These are phyloP conservation scores for Cataglyphis hispanica DNA, from an alignment of 1,140 invertebrate species.

Conservation along the genomic window DNA sequence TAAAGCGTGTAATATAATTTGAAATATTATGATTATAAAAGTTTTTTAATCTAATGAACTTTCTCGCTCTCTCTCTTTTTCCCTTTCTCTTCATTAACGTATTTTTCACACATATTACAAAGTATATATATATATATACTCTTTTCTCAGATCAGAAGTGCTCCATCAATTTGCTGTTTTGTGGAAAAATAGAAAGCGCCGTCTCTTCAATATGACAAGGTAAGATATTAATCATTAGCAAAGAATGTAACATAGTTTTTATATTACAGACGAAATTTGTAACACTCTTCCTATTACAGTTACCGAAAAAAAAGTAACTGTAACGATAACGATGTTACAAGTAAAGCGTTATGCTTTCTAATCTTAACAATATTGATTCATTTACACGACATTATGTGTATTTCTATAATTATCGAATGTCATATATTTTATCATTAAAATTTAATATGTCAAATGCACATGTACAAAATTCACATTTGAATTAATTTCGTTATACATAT, in stretches of 20 bases:
- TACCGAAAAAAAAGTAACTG: too few relatives aligned
- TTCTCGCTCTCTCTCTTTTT: too few relatives aligned
- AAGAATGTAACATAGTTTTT: too few relatives aligned
- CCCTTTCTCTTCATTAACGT: too few relatives aligned
- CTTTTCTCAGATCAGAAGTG: constrained; percentile 24
- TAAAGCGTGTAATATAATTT: not conserved
- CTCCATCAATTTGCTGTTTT: not conserved
- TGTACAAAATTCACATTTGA: not conserved
- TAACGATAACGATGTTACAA: too few relatives aligned
- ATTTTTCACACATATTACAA: not conserved
- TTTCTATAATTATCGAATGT: not conserved
- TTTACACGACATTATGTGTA: not conserved
- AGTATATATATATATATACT: too few relatives aligned
- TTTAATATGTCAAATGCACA: not conserved
- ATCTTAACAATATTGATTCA: not conserved
- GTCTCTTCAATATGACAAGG: constrained; percentile 23
- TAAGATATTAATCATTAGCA: constrained; percentile 23
- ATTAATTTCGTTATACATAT: not conserved
- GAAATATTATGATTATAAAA: not conserved
- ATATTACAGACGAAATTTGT: too few relatives aligned
- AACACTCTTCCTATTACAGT: not conserved
- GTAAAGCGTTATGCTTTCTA: too few relatives aligned
- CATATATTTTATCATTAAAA: not conserved
- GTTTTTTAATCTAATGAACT: not conserved
- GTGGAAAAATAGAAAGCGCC: not conserved